Base-by-base conservation (phyloP, 2,113 vertebrate genomes). In the Podarcis cretensis region DNA sequence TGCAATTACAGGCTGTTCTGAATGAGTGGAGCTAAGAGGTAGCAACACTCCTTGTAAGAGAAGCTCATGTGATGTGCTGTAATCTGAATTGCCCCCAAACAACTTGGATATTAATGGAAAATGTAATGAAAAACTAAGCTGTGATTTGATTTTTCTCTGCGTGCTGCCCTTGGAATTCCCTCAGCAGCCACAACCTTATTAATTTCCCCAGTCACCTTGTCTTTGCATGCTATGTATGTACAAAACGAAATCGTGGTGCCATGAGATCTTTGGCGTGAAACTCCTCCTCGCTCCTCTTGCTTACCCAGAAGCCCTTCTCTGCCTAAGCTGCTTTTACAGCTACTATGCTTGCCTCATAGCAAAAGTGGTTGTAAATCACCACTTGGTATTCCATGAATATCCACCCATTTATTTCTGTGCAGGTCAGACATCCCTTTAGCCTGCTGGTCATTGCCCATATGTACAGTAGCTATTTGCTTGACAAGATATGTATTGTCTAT, bases 81-180 rank as follows among this genome's bases (percentile, higher is more conserved):
- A 74, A 73, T 89, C 73, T 14, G 68, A 77, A 87, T 59, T 76
- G 91, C 85, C 94, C 87, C 96, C 95, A 96, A 97, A 96, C 91
- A 91, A 91, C 96, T 86, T 93, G 95, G 95, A 96, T 96, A 95
- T 96, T 97, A 96, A 95, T 92, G 92, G 93, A 87, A 95, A 96
- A 94, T 87, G 93, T 96, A 94, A 95, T 92, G 95, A 97, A 97
- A 97, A 96, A 91, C 65, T 89, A 90, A 95, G 88, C 89, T 43
- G 25, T 90, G 18, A 84, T 90, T 93, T 90, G 93, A 78, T 89
- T 93, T 87, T 78, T 85, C 84, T 8, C 86, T 84, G 83, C 87
- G 59, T 89, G 82, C 71, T 73, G 78, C 35, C 68, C 48, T 73
- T 25, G 87, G 81, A 93, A 81, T 93, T 89, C 94, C 93, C 93